These are phyloP conservation scores for Centrocercus urophasianus DNA, from an alignment of 2,113 vertebrate species.

Conservation along the genomic window DNA sequence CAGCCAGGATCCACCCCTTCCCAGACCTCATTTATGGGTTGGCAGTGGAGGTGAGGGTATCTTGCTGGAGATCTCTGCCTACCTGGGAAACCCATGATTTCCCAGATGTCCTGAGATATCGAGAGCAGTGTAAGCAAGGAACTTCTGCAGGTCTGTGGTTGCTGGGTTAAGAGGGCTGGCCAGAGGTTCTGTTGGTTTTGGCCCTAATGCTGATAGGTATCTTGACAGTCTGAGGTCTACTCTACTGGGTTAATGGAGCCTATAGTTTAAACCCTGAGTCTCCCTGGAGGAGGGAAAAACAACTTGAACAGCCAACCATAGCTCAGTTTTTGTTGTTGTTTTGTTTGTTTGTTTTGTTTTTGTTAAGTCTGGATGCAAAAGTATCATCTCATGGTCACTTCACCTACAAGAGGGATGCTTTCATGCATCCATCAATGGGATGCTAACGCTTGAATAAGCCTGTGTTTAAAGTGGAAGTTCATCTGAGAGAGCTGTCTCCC, in stretches of 20 bases:
- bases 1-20: no score
- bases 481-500: neutral
- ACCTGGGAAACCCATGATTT: neutral
- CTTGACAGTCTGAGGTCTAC: neutral
- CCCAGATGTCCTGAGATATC: neutral
- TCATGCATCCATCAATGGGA: constrained; percentile 23
- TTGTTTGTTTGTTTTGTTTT: no score
- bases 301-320: neutral
- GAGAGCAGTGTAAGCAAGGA: neutral
- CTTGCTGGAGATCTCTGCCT: no score
- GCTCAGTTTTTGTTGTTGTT: no score
- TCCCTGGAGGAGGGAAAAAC: neutral
- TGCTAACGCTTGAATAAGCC: constrained; percentile 19
- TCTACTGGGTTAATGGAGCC: neutral
- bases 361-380: neutral
- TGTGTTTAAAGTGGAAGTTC: constrained; percentile 5
- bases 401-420: constrained; percentile 7
- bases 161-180: neutral
- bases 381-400: constrained; percentile 18
- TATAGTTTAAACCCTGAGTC: neutral
- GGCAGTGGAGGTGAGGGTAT: no score
- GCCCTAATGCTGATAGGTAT: neutral
- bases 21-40: no score
- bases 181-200: neutral
- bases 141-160: neutral